phyloP scores from a whole-genome alignment of 2,113 vertebrate genomes.

The Paralichthys olivaceus region DNA sequence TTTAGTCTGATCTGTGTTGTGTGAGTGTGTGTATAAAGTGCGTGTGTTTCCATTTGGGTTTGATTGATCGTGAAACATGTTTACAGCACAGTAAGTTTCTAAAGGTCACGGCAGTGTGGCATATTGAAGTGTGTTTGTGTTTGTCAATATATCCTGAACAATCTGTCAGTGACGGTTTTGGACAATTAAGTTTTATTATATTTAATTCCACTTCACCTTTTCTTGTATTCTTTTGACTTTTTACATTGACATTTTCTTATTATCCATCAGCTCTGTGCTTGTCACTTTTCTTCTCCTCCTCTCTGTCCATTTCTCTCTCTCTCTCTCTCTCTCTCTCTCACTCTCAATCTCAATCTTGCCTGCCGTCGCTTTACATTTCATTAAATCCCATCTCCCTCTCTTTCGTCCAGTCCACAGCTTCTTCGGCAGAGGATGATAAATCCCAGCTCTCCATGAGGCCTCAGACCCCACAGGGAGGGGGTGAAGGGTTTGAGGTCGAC shows the following conservation, averaged over 20 bases:
- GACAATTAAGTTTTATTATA: constrained; percentile 11
- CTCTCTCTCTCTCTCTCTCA: too few species aligned
- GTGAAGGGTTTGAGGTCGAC: constrained; percentile 82
- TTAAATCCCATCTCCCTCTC: neutral
- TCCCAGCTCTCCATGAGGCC: constrained; percentile 85
- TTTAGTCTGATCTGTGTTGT: constrained; percentile 13
- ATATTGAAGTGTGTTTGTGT: constrained; percentile 35
- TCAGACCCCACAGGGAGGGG: constrained; percentile 79
- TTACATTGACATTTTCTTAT: neutral
- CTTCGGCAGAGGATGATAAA: constrained; percentile 89
- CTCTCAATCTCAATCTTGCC: too few species aligned
- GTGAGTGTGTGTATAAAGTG: neutral
- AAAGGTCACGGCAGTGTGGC: constrained; percentile 60
- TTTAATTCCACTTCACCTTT: constrained; percentile 6
- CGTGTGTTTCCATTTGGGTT: constrained; percentile 45
- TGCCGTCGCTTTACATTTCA: neutral
- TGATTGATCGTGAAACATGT: constrained; percentile 60
- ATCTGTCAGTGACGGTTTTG: constrained; percentile 16
- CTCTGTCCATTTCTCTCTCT: too few species aligned
- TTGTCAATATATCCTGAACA: constrained; percentile 6
- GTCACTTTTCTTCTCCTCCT: too few species aligned
- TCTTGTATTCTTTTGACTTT: constrained; percentile 1
- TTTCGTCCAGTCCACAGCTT: constrained; percentile 83
- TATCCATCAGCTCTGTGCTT: neutral
- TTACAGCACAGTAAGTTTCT: constrained; percentile 35